Evolutionary conservation across 2,888 invertebrate genomes (phyloP).

Genomic region (Cephus sareptanus): DNA sequence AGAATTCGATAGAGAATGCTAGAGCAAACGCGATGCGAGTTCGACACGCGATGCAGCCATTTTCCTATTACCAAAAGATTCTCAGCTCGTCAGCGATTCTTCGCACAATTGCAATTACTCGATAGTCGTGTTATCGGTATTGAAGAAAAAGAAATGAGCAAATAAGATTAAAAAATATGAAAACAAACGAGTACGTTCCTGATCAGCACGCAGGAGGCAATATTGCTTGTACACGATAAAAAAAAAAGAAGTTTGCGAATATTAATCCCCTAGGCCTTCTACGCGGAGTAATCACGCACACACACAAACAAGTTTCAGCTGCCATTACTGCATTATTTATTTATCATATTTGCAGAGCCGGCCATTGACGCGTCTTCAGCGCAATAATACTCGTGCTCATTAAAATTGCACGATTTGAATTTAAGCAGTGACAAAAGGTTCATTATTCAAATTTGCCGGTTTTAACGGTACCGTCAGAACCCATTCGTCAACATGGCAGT

Average conservation of each 20-base stretch:
- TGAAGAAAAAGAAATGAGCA: background rate
- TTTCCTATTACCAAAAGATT: conserved; percentile 25
- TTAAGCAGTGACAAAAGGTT: background rate
- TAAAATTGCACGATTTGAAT: background rate
- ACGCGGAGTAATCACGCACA: background rate
- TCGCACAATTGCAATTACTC: background rate
- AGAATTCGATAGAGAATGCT: background rate
- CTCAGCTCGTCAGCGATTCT: background rate
- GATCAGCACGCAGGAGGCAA: background rate
- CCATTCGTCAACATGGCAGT: background rate
- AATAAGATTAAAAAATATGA: background rate
- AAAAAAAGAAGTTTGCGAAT: background rate
- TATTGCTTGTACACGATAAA: background rate
- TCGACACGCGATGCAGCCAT: conserved; percentile 38
- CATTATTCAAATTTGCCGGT: background rate
- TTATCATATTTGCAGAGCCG: conserved; percentile 28
- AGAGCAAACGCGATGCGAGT: conserved; percentile 1
- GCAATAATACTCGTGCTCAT: background rate
- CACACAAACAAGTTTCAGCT: background rate
- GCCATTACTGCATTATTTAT: conserved; percentile 34
- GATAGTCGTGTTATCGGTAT: background rate
- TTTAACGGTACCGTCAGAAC: background rate
- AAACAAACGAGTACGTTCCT: background rate
- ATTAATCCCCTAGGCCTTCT: background rate
- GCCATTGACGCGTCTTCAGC: background rate